Conservation (phyloP, 92 coral and sea anemone species). For the Umimayanthus chanpuru region DNA sequence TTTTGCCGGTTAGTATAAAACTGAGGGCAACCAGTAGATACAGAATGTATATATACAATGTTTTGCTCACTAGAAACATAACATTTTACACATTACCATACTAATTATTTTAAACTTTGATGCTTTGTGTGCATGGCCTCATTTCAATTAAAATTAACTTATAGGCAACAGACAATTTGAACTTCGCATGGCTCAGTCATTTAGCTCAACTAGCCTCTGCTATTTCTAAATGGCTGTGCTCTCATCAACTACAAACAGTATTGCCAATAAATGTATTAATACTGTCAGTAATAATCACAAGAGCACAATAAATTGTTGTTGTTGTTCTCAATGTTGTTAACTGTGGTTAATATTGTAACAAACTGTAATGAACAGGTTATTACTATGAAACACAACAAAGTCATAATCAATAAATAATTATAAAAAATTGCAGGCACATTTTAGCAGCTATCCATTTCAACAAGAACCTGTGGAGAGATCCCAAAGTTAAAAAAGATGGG, state of each 20-base stretch:
- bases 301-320: no score
- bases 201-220: no score
- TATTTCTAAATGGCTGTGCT: no score
- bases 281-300: no score
- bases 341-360: constrained; percentile 26
- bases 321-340: background rate
- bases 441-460: constrained; percentile 36
- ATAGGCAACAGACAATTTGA: no score
- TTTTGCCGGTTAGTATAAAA: constrained; percentile 25
- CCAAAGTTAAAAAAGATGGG: constrained; percentile 14
- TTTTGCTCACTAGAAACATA: constrained; percentile 23
- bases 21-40: background rate
- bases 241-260: no score
- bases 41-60: background rate
- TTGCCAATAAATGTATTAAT: no score
- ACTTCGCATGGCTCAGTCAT: no score
- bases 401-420: constrained; percentile 7
- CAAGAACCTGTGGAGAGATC: constrained; percentile 36
- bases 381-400: constrained; percentile 22
- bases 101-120: background rate
- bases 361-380: constrained; percentile 15
- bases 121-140: no score
- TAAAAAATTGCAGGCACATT: constrained; percentile 29
- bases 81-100: constrained; percentile 8
- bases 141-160: no score